These are phyloP conservation scores for Hirudo medicinalis DNA, from an alignment of 1,140 invertebrate species.

Conservation along the genomic window DNA sequence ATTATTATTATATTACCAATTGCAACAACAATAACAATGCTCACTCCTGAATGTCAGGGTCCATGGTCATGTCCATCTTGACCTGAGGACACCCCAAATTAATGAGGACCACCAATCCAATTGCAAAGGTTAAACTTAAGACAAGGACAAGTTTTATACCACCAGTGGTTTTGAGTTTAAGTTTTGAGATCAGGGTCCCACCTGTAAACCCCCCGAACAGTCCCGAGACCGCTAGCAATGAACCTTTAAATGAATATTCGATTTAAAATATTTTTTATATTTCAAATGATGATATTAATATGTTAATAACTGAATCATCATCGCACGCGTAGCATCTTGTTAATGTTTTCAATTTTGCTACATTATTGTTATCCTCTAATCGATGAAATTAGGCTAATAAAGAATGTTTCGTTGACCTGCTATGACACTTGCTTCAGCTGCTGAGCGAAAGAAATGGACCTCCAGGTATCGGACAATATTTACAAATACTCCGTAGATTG, in stretches of 20 bases:
- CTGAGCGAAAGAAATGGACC: constrained; percentile 18
- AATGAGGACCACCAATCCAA: constrained; percentile 4
- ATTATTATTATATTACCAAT: no score
- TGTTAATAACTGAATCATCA: neutral
- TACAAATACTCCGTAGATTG: constrained; percentile 8
- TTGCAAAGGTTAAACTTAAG: neutral
- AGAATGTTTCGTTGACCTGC: neutral
- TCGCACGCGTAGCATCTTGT: neutral
- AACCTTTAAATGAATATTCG: neutral
- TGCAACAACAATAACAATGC: no score
- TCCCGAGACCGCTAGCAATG: neutral
- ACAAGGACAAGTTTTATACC: constrained; percentile 15
- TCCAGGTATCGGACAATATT: constrained; percentile 19
- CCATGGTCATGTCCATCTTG: constrained; percentile 12
- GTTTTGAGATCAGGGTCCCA: constrained; percentile 7
- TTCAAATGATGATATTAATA: neutral
- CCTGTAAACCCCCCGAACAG: constrained; percentile 8
- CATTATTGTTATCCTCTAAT: neutral
- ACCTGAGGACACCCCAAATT: constrained; percentile 18
- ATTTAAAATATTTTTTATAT: neutral
- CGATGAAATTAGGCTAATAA: neutral
- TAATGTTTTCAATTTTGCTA: no score
- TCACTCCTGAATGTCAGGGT: neutral
- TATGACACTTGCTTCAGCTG: constrained; percentile 10
- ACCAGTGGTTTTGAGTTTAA: neutral